Conservation (phyloP, 1,140 invertebrate species). For the Drosophila punjabiensis region DNA sequence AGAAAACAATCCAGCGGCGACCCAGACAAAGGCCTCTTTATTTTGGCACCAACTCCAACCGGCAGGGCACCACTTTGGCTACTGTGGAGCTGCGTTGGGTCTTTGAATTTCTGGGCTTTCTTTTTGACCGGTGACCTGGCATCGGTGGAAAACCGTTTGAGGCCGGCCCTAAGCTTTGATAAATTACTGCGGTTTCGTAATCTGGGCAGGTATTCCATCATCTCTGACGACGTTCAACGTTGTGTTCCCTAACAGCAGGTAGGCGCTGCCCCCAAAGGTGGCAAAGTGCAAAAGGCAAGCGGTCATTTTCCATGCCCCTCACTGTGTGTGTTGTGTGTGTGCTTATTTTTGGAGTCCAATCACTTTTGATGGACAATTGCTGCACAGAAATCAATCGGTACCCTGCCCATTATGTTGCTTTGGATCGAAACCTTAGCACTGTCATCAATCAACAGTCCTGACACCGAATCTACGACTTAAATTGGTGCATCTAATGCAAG, state of each 20-base stretch:
- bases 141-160: slow-evolving; percentile 34
- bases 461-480: slow-evolving; percentile 63
- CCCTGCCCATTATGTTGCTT: slow-evolving; percentile 30
- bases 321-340: background rate
- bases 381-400: slow-evolving; percentile 59
- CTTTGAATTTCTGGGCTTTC: slow-evolving; percentile 58
- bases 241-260: slow-evolving; percentile 73
- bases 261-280: slow-evolving; percentile 36
- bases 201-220: slow-evolving; percentile 71
- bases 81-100: slow-evolving; percentile 46
- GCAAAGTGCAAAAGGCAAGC: slow-evolving; percentile 60
- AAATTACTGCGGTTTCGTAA: slow-evolving; percentile 75
- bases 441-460: slow-evolving; percentile 75
- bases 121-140: slow-evolving; percentile 41
- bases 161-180: slow-evolving; percentile 60
- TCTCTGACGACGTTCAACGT: slow-evolving; percentile 65
- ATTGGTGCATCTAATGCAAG: slow-evolving; percentile 73
- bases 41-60: slow-evolving; percentile 46
- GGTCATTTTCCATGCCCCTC: slow-evolving; percentile 26
- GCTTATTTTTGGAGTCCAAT: slow-evolving; percentile 42
- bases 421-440: slow-evolving; percentile 9
- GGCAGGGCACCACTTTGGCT: slow-evolving; percentile 62
- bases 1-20: slow-evolving; percentile 44
- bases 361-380: slow-evolving; percentile 59
- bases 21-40: slow-evolving; percentile 64